Evolutionary conservation across 2,888 invertebrate genomes (phyloP).

Genomic region (Zaprionus obscuricornis): DNA sequence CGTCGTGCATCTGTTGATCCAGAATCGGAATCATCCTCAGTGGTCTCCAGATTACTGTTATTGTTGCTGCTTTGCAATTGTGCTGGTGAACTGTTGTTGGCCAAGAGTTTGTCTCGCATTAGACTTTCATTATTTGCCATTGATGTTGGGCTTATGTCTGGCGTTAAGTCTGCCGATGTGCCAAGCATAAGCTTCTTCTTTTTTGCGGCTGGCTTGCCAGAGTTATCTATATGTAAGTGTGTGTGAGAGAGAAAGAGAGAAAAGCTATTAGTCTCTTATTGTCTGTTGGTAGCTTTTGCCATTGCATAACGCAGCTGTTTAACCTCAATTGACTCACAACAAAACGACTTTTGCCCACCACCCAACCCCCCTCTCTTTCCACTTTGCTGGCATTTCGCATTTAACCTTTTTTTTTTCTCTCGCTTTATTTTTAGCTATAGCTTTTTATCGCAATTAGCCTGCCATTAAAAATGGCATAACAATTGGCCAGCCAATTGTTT

Average conservation of each 20-base stretch:
- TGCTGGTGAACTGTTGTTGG: constrained; percentile 51
- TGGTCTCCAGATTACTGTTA: constrained; percentile 74
- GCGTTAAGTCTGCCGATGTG: constrained; percentile 53
- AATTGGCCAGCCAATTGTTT: constrained; percentile 31
- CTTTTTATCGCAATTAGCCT: constrained; percentile 51
- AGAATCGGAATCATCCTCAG: constrained; percentile 85
- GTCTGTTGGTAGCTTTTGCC: constrained; percentile 24
- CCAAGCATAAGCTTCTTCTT: constrained; percentile 75
- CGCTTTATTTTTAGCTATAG: not conserved
- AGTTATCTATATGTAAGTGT: constrained; percentile 47
- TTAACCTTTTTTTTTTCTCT: constrained; percentile 8
- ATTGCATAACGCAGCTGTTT: constrained; percentile 51
- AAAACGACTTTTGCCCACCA: constrained; percentile 6
- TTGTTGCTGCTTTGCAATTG: constrained; percentile 32
- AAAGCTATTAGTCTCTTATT: constrained; percentile 24
- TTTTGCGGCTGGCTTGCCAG: constrained; percentile 73
- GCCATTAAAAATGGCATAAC: constrained; percentile 49
- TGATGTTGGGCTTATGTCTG: constrained; percentile 76
- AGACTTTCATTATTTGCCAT: constrained; percentile 73
- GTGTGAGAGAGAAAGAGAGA: not conserved
- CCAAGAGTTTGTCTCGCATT: constrained; percentile 72
- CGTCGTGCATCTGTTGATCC: constrained; percentile 85
- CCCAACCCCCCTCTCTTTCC: too few species aligned
- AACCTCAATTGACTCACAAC: constrained; percentile 65
- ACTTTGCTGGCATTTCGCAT: constrained; percentile 26